Conservation (phyloP, 2,888 invertebrate species). For the Apodemia zela region DNA sequence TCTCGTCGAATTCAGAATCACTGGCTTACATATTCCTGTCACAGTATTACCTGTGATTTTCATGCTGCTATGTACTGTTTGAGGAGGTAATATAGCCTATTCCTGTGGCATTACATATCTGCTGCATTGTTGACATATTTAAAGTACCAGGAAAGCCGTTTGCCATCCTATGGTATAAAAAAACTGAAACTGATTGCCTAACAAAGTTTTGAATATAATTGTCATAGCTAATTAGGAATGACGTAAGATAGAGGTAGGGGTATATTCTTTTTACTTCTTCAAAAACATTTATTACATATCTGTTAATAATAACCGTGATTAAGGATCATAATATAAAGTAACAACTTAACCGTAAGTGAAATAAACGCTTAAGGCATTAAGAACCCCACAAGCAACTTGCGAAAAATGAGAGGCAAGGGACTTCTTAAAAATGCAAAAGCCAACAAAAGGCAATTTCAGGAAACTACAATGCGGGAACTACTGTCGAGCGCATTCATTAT, state of each 20-base stretch:
- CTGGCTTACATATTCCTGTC: too few relatives aligned
- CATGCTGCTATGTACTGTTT: too few relatives aligned
- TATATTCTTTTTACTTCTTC: background rate
- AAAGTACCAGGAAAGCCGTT: too few relatives aligned
- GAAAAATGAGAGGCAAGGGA: slow-evolving; percentile 28
- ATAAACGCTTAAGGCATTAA: slow-evolving; percentile 27
- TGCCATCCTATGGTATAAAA: too few relatives aligned
- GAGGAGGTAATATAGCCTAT: too few relatives aligned
- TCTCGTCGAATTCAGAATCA: too few relatives aligned
- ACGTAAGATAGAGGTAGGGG: slow-evolving; percentile 24
- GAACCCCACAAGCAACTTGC: slow-evolving; percentile 27
- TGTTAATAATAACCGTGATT: too few relatives aligned
- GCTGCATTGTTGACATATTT: too few relatives aligned
- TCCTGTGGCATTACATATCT: too few relatives aligned
- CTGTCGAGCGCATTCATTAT: slow-evolving; percentile 69
- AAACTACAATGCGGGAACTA: slow-evolving; percentile 61
- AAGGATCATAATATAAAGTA: background rate
- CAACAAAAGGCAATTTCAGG: slow-evolving; percentile 39
- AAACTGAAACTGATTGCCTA: slow-evolving; percentile 11
- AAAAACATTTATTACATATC: too few relatives aligned
- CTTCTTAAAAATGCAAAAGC: slow-evolving; percentile 41
- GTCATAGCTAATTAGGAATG: slow-evolving; percentile 32
- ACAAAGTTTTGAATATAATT: slow-evolving; percentile 31
- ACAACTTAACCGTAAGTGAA: slow-evolving; percentile 8
- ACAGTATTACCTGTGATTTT: too few relatives aligned